Evolutionary conservation across 2,797 vertebrate species (phyloP), one percentile per base, ranked within the genome.

Genomic region (Enteromius unitaeniatus): DNA sequence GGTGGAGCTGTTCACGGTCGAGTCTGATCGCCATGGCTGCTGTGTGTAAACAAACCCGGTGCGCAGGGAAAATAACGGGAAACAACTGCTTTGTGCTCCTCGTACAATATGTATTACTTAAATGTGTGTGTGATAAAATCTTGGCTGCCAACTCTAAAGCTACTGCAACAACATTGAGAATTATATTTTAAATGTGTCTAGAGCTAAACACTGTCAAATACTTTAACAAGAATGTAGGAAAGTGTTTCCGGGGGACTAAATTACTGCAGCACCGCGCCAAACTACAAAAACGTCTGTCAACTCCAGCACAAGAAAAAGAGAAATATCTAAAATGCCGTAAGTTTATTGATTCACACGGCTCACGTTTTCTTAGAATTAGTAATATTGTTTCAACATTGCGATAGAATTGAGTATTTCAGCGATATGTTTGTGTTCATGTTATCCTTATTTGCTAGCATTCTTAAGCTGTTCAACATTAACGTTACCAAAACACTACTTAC

Each of bases 231-330:
- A 4, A 23, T 64, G 9, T 17, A 28, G 15, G 37, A 26, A 21
- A n/a, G 42, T 53, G 81, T 89, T 87, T 85, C 81, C 78, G 60
- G 55, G 84, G 82, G 64, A 34, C 10, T 58, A 37, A 79, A 81
- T 87, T 62, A 23, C 45, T 21, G 85, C 13, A 17, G 85, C 42
- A 86, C 86, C 87, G 87, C 89, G 89, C 88, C 86, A 87, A 84
- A 86, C 74, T 86, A 67, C 74, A 87, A 19, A 1, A 2, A 73
- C 79, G 42, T 2, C 21, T 6, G 55, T 23, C 26, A 49, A 62
- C 26, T 4, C 1, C 9, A 53, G 10, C 21, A 11, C 26, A 28
- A 21, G n/a, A 42, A 42, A 78, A 11, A 34, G 1, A 79, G 0
- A 40, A 49, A 55, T 21, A 77, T 45, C 26, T 2, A 82, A 72